Evolutionary conservation across 2,797 vertebrate genomes (phyloP).

Genomic region (Gobio occitaniae): DNA sequence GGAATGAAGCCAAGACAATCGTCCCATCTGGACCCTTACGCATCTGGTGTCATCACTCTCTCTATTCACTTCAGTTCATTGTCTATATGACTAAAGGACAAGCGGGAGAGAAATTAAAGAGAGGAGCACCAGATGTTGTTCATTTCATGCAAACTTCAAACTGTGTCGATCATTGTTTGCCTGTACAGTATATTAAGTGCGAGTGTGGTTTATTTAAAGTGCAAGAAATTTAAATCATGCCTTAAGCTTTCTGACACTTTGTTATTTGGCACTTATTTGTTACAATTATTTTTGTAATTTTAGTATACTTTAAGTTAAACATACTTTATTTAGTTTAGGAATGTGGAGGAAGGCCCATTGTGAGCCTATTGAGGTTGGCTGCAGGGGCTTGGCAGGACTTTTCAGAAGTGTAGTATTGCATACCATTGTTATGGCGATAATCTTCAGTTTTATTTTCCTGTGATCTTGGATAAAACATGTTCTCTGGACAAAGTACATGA

Average conservation of each 20-base stretch:
- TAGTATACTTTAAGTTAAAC: not conserved
- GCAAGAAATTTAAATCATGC: not conserved
- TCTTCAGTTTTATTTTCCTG: not conserved
- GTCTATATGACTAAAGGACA: constrained; percentile 31
- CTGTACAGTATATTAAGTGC: not conserved
- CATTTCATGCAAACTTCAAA: constrained; percentile 8
- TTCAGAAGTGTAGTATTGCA: not conserved
- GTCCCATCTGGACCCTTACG: constrained; percentile 15
- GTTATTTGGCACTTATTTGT: not conserved
- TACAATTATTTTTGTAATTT: not conserved
- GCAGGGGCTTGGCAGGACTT: not conserved
- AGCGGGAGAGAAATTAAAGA: not conserved
- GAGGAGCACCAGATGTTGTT: constrained; percentile 27
- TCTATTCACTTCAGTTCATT: not conserved
- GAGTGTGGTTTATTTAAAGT: constrained; percentile 1
- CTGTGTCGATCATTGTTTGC: not conserved
- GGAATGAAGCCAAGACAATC: constrained; percentile 17
- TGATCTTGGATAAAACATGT: not conserved
- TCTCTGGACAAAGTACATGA: not conserved
- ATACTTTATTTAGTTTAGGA: not conserved
- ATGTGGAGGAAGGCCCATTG: not conserved
- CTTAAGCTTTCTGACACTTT: not conserved
- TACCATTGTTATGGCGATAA: not conserved
- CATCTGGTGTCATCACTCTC: constrained; percentile 25
- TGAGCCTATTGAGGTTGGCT: not conserved